Evolutionary conservation across 2,888 invertebrate species (phyloP), one percentile per base, ranked within the genome.

Genomic region (Drosophila nr. medialis): DNA sequence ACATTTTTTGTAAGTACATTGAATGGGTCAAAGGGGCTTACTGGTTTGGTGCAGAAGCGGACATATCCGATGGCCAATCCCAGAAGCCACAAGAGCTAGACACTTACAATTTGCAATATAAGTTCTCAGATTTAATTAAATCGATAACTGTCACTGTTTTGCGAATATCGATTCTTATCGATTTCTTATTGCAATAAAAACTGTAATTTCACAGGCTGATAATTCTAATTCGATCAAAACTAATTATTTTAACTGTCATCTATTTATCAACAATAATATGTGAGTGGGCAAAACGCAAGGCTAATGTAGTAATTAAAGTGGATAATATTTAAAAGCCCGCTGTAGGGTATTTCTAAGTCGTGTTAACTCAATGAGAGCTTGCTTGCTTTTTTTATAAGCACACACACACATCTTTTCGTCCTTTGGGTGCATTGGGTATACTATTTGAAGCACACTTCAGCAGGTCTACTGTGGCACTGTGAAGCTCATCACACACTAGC

Each of bases 381-480:
- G 2, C 24, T 15, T 15, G 2, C 15, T 24, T n/a, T 4, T 8
- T 45, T 42, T 13, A 24, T 24, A 24, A 24, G 2, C 24, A 24
- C 2, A 13, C 13, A 24, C 18, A 53, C 38, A 40, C 66, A 67
- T 50, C 49, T 50, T 27, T 11, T 34, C 11, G 45, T 38, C 32
- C 21, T 32, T 54, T 34, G 30, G 51, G 45, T 27, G 10, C 30
- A 27, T 21, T 32, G 48, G 13, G 64, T 54, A 70, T 64, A 11
- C 34, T 24, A 45, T 2, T 24, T 34, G 30, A 11, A 42, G 18
- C 45, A 42, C 65, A 27, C 29, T 29, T 29, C 50, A 4, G 3
- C 58, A 69, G 48, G 61, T 60, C 63, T 63, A 59, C 62, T 34
- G 30, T 29, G 27, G 7, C 62, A 60, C 34, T 53, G 64, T 63